These are phyloP conservation scores for Diabrotica virgifera DNA, from an alignment of 1,140 invertebrate genomes.

Conservation along the genomic window DNA sequence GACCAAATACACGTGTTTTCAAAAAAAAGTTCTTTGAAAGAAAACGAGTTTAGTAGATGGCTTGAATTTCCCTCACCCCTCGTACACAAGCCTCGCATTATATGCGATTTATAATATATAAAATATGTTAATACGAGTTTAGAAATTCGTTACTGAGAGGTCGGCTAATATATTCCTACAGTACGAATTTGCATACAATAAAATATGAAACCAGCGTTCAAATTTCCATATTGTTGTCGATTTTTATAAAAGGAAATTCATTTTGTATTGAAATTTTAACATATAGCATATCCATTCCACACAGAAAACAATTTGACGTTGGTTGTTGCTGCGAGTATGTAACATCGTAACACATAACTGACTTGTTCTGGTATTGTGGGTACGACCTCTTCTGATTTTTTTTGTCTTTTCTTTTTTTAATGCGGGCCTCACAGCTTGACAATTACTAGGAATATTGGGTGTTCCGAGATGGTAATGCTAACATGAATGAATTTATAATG, in stretches of 20 bases:
- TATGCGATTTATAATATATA: constrained; percentile 29
- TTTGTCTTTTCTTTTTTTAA: background rate
- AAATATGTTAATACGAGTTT: constrained; percentile 31
- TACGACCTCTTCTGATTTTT: background rate
- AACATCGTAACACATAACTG: constrained; percentile 13
- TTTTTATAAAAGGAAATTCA: constrained; percentile 21
- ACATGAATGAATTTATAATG: too few relatives aligned
- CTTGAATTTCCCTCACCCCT: background rate
- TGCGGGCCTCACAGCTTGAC: background rate
- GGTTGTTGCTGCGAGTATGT: constrained; percentile 10
- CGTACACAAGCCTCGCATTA: constrained; percentile 5
- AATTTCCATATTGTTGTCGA: constrained; percentile 27
- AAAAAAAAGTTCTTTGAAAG: too few relatives aligned
- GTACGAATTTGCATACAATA: constrained; percentile 31
- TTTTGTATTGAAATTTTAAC: constrained; percentile 22
- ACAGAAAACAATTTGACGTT: constrained; percentile 23
- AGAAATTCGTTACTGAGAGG: constrained; percentile 30
- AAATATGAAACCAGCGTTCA: constrained; percentile 32
- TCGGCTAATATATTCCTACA: constrained; percentile 18
- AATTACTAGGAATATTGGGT: background rate
- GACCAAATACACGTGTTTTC: too few relatives aligned
- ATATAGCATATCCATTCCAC: constrained; percentile 16
- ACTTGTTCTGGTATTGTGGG: background rate
- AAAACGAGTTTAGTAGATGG: too few relatives aligned
- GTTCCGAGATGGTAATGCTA: too few relatives aligned